These are phyloP conservation scores for Oncorhynchus tshawytscha DNA, from an alignment of 2,113 vertebrate species.

Conservation along the genomic window DNA sequence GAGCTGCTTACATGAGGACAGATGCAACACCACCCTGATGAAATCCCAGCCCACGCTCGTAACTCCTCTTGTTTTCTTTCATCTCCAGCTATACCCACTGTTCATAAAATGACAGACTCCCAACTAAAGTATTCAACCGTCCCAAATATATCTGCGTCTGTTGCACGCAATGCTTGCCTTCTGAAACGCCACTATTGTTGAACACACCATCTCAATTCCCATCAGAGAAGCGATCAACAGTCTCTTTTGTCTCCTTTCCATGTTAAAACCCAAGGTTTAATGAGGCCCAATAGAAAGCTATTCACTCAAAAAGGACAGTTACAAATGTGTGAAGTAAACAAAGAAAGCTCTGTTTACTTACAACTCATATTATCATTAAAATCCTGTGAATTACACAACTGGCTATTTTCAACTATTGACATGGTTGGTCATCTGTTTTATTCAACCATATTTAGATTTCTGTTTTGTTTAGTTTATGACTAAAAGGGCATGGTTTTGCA, in stretches of 20 bases:
- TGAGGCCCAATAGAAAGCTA: background rate
- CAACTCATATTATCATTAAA: background rate
- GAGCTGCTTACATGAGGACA: constrained; percentile 39
- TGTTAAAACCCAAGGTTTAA: constrained; percentile 3
- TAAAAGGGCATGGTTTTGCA: background rate
- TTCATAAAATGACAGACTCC: constrained; percentile 43
- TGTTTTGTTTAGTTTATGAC: constrained; percentile 26
- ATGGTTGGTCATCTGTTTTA: constrained; percentile 1
- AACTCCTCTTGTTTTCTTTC: constrained; percentile 15
- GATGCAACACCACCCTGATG: constrained; percentile 38
- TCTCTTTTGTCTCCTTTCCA: constrained; percentile 20
- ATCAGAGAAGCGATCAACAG: constrained; percentile 28
- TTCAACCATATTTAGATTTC: constrained; percentile 20
- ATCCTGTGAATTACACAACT: background rate
- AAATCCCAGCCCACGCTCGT: constrained; percentile 30
- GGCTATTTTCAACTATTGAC: constrained; percentile 3
- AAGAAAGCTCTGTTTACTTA: no score
- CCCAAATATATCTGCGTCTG: constrained; percentile 39
- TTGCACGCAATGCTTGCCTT: constrained; percentile 48
- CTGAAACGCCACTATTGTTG: constrained; percentile 25
- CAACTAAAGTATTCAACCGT: constrained; percentile 54
- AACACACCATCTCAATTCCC: constrained; percentile 25
- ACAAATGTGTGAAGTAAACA: no score
- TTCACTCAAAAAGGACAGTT: no score
- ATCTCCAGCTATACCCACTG: constrained; percentile 23